These are phyloP conservation scores for Conus betulinus DNA, from an alignment of 1,140 invertebrate species.

Conservation along the genomic window DNA sequence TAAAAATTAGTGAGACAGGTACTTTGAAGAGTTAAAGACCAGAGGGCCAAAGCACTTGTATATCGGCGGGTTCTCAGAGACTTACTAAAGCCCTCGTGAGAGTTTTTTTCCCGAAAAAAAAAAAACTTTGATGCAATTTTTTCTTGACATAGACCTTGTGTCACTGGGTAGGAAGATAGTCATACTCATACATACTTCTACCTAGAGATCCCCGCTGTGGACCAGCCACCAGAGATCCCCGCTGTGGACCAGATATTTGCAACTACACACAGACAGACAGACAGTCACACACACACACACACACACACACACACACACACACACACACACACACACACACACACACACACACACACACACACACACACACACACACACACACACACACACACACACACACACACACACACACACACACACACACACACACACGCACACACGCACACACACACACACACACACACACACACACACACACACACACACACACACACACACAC, in stretches of 20 bases:
- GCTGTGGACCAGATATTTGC: not conserved
- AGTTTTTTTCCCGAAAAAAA: no score
- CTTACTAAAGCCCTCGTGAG: no score
- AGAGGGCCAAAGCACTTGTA: no score
- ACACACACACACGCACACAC: not conserved
- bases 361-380: not conserved
- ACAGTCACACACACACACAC: not conserved
- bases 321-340: not conserved
- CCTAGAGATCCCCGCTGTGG: no score
- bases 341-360: not conserved
- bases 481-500: slow-evolving; percentile 20
- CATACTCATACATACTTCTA: no score
- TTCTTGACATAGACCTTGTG: no score
- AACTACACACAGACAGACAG: not conserved
- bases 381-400: not conserved
- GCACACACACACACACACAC: not conserved
- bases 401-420: not conserved
- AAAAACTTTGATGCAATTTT: no score
- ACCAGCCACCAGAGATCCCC: no score
- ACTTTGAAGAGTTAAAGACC: no score
- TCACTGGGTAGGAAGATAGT: no score
- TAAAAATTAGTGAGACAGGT: no score
- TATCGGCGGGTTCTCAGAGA: no score
- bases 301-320: not conserved
- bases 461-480: slow-evolving; percentile 20